Evolutionary conservation across 2,888 invertebrate genomes (phyloP).

Genomic region (Steinernema hermaphroditum): DNA sequence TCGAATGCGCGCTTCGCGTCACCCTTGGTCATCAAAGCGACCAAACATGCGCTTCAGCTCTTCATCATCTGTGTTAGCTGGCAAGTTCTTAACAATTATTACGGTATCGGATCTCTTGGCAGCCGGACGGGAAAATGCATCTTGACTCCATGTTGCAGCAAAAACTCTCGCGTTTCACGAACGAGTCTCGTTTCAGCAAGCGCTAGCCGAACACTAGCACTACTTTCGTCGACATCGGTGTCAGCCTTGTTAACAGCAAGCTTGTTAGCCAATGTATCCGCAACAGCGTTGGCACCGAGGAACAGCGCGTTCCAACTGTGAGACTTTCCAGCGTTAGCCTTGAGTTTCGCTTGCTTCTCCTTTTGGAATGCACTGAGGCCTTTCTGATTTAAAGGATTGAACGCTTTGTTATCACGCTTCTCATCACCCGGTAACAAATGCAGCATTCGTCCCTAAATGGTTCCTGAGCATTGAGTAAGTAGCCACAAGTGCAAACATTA

Average conservation of each 20-base stretch:
- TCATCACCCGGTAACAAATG: conserved; percentile 86
- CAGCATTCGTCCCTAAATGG: conserved; percentile 78
- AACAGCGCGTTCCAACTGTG: conserved; percentile 97
- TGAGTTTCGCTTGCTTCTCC: conserved; percentile 79
- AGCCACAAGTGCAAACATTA: too few relatives aligned
- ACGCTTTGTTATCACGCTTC: conserved; percentile 63
- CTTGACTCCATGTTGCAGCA: conserved; percentile 82
- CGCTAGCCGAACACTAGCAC: conserved; percentile 88
- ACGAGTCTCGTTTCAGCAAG: conserved; percentile 95
- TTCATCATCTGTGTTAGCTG: conserved; percentile 75
- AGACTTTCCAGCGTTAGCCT: conserved; percentile 70
- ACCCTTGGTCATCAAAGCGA: conserved; percentile 79
- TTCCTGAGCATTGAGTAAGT: too few relatives aligned
- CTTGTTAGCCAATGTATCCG: conserved; percentile 83
- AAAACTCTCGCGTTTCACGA: conserved; percentile 81
- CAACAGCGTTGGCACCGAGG: conserved; percentile 87
- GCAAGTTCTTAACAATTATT: conserved; percentile 90
- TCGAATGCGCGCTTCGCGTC: conserved; percentile 95
- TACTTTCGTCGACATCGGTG: conserved; percentile 62
- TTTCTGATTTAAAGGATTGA: conserved; percentile 35
- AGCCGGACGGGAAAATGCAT: conserved; percentile 56
- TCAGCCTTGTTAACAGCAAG: conserved; percentile 84
- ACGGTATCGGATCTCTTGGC: conserved; percentile 68
- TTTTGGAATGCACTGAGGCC: conserved; percentile 76
- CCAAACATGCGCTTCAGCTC: conserved; percentile 77